Evolutionary conservation across 2,888 invertebrate species (phyloP).

Genomic region (Aphodius granarius): DNA sequence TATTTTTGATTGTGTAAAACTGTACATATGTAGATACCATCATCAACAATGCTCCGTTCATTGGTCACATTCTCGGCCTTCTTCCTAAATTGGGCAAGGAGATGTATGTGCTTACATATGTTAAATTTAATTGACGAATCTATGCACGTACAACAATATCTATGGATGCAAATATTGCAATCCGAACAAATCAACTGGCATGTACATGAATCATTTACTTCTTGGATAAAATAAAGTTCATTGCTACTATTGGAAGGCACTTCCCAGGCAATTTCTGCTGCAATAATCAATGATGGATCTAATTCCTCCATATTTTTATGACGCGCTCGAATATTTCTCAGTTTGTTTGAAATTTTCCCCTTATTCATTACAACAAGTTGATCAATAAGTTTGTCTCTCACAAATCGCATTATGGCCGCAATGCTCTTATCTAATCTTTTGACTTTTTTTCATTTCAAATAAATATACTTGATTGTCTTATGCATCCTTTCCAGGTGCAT

Average conservation of each 20-base stretch:
- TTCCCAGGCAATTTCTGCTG: background rate
- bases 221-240: background rate
- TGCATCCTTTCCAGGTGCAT: conserved; percentile 21
- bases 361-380: conserved; percentile 27
- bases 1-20: background rate
- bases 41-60: background rate
- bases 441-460: background rate
- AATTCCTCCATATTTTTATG: conserved; percentile 20
- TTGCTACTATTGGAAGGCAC: conserved; percentile 2
- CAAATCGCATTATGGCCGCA: conserved; percentile 34
- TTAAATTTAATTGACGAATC: conserved; percentile 18
- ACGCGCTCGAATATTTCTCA: background rate
- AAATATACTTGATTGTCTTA: conserved; percentile 3
- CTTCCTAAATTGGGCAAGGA: background rate
- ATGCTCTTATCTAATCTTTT: conserved; percentile 33
- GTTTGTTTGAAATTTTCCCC: conserved; percentile 18
- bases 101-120: conserved; percentile 9
- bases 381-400: conserved; percentile 35
- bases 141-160: conserved; percentile 19
- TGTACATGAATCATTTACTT: background rate
- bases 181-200: conserved; percentile 15
- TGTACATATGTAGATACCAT: background rate
- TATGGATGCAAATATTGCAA: conserved; percentile 21
- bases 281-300: background rate
- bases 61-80: background rate